Conservation (phyloP, 2,113 vertebrate species). For the Emydura subglobosa region DNA sequence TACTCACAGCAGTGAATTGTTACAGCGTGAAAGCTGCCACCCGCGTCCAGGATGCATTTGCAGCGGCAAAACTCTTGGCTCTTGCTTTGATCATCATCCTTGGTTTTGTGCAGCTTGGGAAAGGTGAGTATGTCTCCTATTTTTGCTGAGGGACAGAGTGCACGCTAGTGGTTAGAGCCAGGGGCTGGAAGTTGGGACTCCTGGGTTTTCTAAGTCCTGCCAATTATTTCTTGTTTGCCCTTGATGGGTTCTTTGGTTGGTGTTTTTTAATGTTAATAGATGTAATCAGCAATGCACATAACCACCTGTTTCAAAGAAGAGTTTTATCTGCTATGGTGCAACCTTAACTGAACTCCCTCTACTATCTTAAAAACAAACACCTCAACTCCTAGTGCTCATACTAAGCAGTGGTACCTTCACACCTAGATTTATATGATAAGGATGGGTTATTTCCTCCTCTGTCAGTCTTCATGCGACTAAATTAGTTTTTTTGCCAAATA, state of each 20-base stretch:
- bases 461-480: background rate
- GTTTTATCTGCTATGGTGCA: background rate
- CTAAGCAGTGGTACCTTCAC: background rate
- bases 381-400: background rate
- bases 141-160: background rate
- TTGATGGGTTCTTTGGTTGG: no score
- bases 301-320: no score
- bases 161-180: background rate
- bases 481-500: background rate
- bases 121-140: conserved; percentile 78
- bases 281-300: background rate
- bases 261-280: background rate
- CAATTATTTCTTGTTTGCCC: background rate
- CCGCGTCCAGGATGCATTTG: conserved; percentile 94
- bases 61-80: conserved; percentile 92
- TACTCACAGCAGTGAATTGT: conserved; percentile 95
- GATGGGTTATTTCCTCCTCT: background rate
- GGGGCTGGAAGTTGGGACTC: background rate
- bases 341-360: background rate
- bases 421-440: background rate
- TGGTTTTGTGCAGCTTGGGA: conserved; percentile 92
- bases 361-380: background rate
- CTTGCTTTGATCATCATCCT: conserved; percentile 93
- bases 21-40: conserved; percentile 97
- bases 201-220: background rate